phyloP scores from a whole-genome alignment of 2,113 vertebrate genomes.

The Phaetusa simplex region DNA sequence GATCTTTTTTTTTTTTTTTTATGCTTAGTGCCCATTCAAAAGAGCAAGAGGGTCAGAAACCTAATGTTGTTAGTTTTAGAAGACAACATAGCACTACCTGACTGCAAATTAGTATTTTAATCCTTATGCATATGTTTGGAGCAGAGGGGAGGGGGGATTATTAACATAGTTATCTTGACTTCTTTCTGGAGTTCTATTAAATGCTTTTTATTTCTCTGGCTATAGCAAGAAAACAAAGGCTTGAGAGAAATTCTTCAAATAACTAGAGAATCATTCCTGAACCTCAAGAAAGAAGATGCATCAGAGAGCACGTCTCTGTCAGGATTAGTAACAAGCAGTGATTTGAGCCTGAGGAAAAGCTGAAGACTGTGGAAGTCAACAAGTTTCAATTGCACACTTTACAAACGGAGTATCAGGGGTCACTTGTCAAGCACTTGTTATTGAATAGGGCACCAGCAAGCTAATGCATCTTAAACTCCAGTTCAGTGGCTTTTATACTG shows the following conservation, averaged over 20 bases:
- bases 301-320: constrained; percentile 89
- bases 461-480: neutral
- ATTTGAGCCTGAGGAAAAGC: constrained; percentile 89
- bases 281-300: constrained; percentile 86
- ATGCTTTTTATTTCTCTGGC: constrained; percentile 7
- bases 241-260: constrained; percentile 95
- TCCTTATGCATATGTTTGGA: neutral
- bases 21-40: neutral
- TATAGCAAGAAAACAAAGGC: constrained; percentile 89
- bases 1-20: neutral
- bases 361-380: constrained; percentile 63
- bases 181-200: neutral
- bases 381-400: constrained; percentile 28
- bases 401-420: constrained; percentile 31
- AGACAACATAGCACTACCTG: neutral
- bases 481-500: constrained; percentile 1
- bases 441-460: constrained; percentile 53
- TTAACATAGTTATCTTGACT: neutral
- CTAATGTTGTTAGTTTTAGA: neutral
- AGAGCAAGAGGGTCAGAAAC: neutral
- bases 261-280: constrained; percentile 92
- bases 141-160: neutral
- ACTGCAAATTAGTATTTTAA: neutral
- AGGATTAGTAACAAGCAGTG: constrained; percentile 84
- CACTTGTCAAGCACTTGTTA: constrained; percentile 45